Percentiles rank a stretch among this genome's conserved stretches.
phyloP scores from a whole-genome alignment of 2,888 invertebrate genomes.

The Pelosia muscerda region DNA sequence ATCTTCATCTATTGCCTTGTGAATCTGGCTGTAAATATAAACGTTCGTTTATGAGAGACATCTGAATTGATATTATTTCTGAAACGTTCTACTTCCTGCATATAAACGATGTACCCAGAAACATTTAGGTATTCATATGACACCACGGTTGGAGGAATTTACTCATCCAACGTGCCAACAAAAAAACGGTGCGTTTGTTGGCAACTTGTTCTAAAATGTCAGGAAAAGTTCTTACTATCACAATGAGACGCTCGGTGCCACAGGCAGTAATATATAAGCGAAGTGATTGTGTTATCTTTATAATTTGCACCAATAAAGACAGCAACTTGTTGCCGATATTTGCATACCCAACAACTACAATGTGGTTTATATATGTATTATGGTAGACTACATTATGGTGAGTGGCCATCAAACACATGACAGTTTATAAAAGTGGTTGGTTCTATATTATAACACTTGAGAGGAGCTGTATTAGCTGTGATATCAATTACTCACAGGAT shows the following conservation, averaged over 20 bases:
- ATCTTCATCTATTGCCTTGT: not conserved
- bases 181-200: not conserved
- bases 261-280: not conserved
- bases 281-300: too few species aligned
- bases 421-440: too few species aligned
- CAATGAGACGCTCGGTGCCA: not conserved
- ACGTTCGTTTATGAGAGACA: too few species aligned
- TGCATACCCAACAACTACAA: not conserved
- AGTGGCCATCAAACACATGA: not conserved
- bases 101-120: not conserved
- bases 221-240: not conserved
- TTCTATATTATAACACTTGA: too few species aligned
- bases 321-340: not conserved
- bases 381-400: not conserved
- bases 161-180: not conserved
- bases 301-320: not conserved
- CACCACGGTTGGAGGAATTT: not conserved
- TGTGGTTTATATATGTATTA: too few species aligned
- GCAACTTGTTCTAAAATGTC: not conserved
- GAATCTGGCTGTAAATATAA: not conserved
- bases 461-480: too few species aligned
- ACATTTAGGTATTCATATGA: not conserved
- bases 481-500: not conserved
- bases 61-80: too few species aligned
- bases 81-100: not conserved